These are phyloP conservation scores for Grantiella picta DNA, from an alignment of 2,113 vertebrate genomes.

Conservation along the genomic window DNA sequence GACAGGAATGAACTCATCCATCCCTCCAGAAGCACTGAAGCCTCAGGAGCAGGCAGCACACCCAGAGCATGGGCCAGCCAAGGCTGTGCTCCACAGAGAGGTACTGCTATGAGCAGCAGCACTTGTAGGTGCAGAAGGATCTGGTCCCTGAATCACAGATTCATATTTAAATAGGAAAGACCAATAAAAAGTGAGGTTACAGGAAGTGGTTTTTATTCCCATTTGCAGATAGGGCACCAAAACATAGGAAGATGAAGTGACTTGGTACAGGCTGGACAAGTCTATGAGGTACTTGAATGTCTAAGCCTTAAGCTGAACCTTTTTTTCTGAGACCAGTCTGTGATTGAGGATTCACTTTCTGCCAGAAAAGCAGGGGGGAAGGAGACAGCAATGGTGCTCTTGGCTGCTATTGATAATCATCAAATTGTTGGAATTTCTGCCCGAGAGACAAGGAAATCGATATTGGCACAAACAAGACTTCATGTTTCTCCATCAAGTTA, in stretches of 20 bases:
- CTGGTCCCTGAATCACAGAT: background rate
- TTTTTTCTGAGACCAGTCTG: background rate
- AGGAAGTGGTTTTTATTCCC: background rate
- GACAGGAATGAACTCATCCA: background rate
- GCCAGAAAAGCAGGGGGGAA: background rate
- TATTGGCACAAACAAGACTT: background rate
- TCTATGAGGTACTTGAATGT: background rate
- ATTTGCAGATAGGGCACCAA: background rate
- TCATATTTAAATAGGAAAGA: background rate
- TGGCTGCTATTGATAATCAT: slow-evolving; percentile 12
- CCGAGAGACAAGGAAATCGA: background rate
- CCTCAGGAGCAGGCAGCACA: background rate
- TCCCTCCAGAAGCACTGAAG: background rate
- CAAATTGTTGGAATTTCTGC: slow-evolving; percentile 13
- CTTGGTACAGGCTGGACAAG: background rate
- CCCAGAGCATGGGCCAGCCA: fast-evolving
- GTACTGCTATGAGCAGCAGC: background rate
- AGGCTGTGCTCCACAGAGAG: too few species aligned
- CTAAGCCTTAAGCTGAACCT: background rate
- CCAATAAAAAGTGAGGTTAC: background rate
- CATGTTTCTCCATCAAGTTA: background rate
- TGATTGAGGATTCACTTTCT: background rate
- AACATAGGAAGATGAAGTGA: background rate
- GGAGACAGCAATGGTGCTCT: background rate
- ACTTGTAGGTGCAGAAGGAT: background rate